phyloP scores from a whole-genome alignment of 2,113 vertebrate genomes.

The Gobiocypris rarus region DNA sequence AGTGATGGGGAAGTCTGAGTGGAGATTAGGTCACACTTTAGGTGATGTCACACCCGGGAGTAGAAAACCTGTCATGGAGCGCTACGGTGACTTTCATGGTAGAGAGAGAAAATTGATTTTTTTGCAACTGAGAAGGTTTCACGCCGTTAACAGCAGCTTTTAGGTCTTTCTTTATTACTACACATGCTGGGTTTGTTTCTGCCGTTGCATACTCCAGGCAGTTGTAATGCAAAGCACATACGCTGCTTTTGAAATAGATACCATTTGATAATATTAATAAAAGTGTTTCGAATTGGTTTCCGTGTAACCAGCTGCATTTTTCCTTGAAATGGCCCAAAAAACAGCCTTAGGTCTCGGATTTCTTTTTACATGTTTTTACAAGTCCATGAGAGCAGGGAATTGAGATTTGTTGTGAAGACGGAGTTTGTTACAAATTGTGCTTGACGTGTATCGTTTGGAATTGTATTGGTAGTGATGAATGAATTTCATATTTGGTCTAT shows the following conservation, averaged over 20 bases:
- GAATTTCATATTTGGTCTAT: conserved; percentile 20
- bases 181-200: neutral
- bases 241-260: neutral
- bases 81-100: conserved; percentile 54
- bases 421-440: conserved; percentile 5
- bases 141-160: conserved; percentile 30
- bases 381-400: conserved; percentile 5
- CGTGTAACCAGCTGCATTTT: neutral
- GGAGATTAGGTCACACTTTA: conserved; percentile 65
- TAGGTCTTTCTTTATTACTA: neutral
- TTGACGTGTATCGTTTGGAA: neutral
- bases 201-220: neutral
- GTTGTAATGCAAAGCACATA: neutral
- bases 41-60: conserved; percentile 61
- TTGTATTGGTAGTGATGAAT: conserved; percentile 39
- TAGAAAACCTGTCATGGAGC: conserved; percentile 56
- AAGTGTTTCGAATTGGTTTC: neutral
- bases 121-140: conserved; percentile 52
- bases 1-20: conserved; percentile 49
- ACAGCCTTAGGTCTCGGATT: neutral
- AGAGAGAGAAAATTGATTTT: conserved; percentile 59
- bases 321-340: neutral
- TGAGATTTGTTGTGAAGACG: conserved; percentile 21
- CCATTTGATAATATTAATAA: neutral
- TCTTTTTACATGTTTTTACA: conserved; percentile 9